Evolutionary conservation across 2,113 vertebrate genomes (phyloP).

Genomic region (Solenodon paradoxus): DNA sequence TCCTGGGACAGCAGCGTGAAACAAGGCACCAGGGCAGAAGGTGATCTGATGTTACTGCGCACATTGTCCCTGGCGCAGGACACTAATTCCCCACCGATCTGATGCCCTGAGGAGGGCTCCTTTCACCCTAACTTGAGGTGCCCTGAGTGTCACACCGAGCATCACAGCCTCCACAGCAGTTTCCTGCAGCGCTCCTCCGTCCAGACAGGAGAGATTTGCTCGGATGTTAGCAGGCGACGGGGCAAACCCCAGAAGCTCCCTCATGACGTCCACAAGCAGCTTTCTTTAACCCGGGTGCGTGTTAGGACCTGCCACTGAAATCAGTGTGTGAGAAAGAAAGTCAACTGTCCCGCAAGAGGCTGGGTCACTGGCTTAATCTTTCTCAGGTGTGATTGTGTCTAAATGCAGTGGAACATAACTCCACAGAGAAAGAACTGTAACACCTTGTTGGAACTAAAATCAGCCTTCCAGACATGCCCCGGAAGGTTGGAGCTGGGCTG

Average conservation of each 20-base stretch:
- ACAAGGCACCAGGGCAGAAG: not conserved
- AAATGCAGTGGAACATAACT: not conserved
- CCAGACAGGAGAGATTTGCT: not conserved
- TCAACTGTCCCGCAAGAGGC: not conserved
- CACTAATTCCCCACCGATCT: not conserved
- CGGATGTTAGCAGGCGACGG: not conserved
- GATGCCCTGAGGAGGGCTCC: not conserved
- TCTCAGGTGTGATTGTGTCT: not conserved
- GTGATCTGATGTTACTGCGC: not conserved
- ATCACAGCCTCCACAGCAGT: not conserved
- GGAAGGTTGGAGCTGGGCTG: not conserved
- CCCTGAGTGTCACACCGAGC: too few species aligned
- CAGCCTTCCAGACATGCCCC: not conserved
- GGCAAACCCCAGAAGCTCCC: not conserved
- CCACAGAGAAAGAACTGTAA: not conserved
- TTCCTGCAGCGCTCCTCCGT: not conserved
- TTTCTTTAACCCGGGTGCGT: not conserved
- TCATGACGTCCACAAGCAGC: not conserved
- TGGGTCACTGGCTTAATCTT: not conserved
- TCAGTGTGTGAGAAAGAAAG: not conserved
- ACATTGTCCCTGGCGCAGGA: not conserved
- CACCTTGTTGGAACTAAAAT: not conserved
- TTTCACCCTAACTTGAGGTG: not conserved
- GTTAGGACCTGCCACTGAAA: not conserved
- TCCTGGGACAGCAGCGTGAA: not conserved